phyloP scores from a whole-genome alignment of 2,797 vertebrate species.

The Pseudochirops cupreus region DNA sequence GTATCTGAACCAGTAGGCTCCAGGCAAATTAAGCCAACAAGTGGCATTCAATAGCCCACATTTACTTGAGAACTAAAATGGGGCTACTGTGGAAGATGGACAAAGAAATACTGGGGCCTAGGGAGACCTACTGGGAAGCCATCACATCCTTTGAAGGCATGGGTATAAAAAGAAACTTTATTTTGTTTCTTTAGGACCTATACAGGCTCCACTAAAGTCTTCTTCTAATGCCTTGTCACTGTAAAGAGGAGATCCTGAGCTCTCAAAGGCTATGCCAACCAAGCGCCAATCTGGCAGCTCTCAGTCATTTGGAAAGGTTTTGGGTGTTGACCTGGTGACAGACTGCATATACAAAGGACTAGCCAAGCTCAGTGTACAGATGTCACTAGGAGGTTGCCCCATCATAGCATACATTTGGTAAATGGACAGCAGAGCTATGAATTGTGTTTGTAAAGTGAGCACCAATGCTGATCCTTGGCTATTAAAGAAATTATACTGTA shows the following conservation, averaged over 20 bases:
- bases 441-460: neutral
- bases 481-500: neutral
- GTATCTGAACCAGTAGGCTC: neutral
- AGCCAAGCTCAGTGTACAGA: neutral
- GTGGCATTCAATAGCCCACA: neutral
- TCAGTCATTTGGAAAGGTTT: neutral
- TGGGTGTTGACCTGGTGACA: neutral
- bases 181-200: neutral
- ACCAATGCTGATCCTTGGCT: neutral
- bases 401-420: neutral
- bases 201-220: neutral
- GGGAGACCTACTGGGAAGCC: neutral
- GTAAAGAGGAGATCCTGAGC: neutral
- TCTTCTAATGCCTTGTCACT: neutral
- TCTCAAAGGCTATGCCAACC: neutral
- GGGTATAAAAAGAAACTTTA: neutral
- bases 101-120: neutral
- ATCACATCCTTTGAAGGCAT: neutral
- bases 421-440: neutral
- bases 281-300: neutral
- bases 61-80: neutral
- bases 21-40: neutral
- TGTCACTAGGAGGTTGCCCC: neutral
- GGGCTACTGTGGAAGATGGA: neutral
- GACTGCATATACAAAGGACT: neutral